Conservation (phyloP, 2,888 invertebrate species). For the Clitarchus hookeri region DNA sequence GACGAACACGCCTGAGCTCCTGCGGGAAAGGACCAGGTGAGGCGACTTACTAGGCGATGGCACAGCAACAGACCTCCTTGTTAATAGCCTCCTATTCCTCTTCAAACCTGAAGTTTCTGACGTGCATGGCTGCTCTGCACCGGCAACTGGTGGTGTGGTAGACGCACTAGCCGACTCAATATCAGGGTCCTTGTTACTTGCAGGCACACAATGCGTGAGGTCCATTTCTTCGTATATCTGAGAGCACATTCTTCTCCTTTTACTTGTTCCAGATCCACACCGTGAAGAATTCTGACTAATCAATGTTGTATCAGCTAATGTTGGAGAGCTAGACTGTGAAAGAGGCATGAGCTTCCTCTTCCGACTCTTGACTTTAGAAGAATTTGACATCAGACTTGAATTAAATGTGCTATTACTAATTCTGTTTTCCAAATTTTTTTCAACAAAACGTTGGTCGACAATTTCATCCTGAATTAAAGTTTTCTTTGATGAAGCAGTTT, state of each 20-base stretch:
- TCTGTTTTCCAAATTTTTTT: not conserved
- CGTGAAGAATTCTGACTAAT: not conserved
- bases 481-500: not conserved
- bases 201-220: constrained; percentile 10
- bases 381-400: not conserved
- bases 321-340: constrained; percentile 1
- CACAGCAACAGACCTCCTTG: not conserved
- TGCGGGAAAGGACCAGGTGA: constrained; percentile 16
- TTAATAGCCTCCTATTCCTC: not conserved
- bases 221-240: constrained; percentile 15
- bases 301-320: not conserved
- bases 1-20: constrained; percentile 25
- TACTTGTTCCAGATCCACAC: not conserved
- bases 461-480: not conserved
- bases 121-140: not conserved
- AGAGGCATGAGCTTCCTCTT: constrained; percentile 30
- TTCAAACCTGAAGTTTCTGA: not conserved
- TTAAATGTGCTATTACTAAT: not conserved
- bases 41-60: not conserved
- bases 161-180: not conserved
- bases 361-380: not conserved
- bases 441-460: not conserved
- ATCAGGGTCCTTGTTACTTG: not conserved
- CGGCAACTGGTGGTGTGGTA: not conserved
- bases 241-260: constrained; percentile 11